phyloP scores from a whole-genome alignment of 2,888 invertebrate genomes.

The Halocaridina rubra region DNA sequence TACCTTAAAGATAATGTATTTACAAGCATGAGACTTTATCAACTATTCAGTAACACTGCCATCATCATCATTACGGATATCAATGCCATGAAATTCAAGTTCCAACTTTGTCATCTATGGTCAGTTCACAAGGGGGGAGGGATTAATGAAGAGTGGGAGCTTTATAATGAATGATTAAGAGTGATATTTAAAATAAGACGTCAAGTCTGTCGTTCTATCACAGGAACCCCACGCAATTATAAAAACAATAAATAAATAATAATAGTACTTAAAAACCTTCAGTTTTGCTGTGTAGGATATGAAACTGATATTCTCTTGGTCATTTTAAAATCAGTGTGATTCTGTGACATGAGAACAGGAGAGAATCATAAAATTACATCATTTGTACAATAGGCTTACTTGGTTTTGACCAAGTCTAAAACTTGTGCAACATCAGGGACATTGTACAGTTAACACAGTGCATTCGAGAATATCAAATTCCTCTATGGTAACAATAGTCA shows the following conservation, averaged over 20 bases:
- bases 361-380: constrained; percentile 8
- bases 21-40: constrained; percentile 60
- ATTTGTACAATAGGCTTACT: constrained; percentile 9
- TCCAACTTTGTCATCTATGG: constrained; percentile 57
- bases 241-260: no score
- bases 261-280: no score
- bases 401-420: not conserved
- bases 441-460: not conserved
- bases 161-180: not conserved
- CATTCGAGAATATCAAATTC: not conserved
- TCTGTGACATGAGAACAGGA: constrained; percentile 53
- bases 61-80: constrained; percentile 53
- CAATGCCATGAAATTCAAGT: constrained; percentile 54
- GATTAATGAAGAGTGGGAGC: constrained; percentile 34
- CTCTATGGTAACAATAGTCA: not conserved
- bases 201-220: constrained; percentile 57
- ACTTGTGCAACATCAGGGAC: not conserved
- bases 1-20: constrained; percentile 60
- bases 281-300: constrained; percentile 28
- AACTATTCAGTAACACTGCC: constrained; percentile 59
- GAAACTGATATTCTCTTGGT: constrained; percentile 41
- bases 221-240: constrained; percentile 46
- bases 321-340: constrained; percentile 44
- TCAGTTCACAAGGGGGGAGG: constrained; percentile 48
- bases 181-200: constrained; percentile 41